Evolutionary conservation across 2,113 vertebrate genomes (phyloP), one percentile per base, ranked within the genome.

Genomic region (Hirundichthys speculiger): DNA sequence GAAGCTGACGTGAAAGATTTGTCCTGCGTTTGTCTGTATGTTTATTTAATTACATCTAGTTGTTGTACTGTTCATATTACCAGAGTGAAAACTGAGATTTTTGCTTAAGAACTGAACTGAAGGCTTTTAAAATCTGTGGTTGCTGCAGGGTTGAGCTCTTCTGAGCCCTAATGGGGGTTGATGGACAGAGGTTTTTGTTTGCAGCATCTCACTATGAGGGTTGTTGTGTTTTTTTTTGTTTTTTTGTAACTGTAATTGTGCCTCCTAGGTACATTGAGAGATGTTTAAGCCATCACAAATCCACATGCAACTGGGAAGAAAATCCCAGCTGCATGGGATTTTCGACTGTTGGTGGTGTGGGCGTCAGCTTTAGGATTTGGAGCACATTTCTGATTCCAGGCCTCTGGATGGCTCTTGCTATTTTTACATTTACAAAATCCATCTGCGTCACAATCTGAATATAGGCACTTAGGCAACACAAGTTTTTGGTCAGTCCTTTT

Each of bases 291-390:
- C 49, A 58, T 43, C 51, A 54, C 45, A 75, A 79, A 80, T 63
- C 65, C 61, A 46, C 73, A 68, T 10, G 30, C 30, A 34, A 39
- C 55, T 40, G 20, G n/a, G 48, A 61, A 83, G 77, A 84, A 77
- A 79, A 66, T 7, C 2, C n/a, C 34, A 38, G 39, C 9, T 40
- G 39, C 14, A n/a, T 40, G 39, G 69, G 55, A 52, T 74, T 65
- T 25, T 24, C 48, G 40, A 16, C 7, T 2, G 15, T 50, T 60
- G 20, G 62, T 71, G 68, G 70, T 27, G 64, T 90, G 78, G 82
- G 82, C 76, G 75, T 83, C 69, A 69, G 69, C 72, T 85, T 86
- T 85, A 71, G 86, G 77, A 66, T 82, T 80, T 83, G 46, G 69
- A 46, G 20, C 46, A 27, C 48, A 48, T 27, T 67, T 67, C 66